Evolutionary conservation across 2,888 invertebrate species (phyloP), one percentile per base, ranked within the genome.

Genomic region (Acronicta leporina): DNA sequence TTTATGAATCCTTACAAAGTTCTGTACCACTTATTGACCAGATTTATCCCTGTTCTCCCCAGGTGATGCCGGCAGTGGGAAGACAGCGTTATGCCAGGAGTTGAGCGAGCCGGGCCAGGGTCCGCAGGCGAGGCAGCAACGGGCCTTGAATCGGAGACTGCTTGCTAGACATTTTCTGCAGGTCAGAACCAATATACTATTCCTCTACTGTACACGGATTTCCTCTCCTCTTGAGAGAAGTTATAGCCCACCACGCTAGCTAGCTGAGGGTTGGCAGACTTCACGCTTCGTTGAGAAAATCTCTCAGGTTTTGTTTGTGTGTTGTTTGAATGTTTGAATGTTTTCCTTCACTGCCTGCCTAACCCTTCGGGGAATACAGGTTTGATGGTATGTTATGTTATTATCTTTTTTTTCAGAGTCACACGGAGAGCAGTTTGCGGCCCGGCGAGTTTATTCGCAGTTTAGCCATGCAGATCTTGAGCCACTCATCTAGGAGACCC

Each of bases 31-130:
- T 8, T 14, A 1, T 11, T 27, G 6, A 38, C 38, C n/a, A n/a
- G n/a, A 1, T 8, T 38, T 38, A 11, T 35, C 5, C 13, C 9
- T 30, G 5, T 48, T 4, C 5, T 13, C 78, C 68, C 0, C 77
- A 90, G 96, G 96, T 33, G 98, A 98, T 0, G 97, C 99, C 0
- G 99, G 99, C 16, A 98, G 98, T 74, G 99, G 99, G 0, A 99
- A 99, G 87, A 98, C 99, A 6, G 98, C 99, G 25, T 95, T 99
- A 45, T 97, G 98, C 85, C 96, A 97, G 58, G 98, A 98, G 85
- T 88, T 97, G 41, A 96, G 96, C 42, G 96, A 96, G 88, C 97
- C 97, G 0, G 96, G 96, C 0, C 94, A 92, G 11, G 96, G 96
- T 0, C 95, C 96, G 0, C 95, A 95, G 41, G 96, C 96, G 51